A percentile compares a stretch with the other conserved stretches of the same genome.
Conservation (phyloP, 2,113 vertebrate species). For the Sialia sialis region DNA sequence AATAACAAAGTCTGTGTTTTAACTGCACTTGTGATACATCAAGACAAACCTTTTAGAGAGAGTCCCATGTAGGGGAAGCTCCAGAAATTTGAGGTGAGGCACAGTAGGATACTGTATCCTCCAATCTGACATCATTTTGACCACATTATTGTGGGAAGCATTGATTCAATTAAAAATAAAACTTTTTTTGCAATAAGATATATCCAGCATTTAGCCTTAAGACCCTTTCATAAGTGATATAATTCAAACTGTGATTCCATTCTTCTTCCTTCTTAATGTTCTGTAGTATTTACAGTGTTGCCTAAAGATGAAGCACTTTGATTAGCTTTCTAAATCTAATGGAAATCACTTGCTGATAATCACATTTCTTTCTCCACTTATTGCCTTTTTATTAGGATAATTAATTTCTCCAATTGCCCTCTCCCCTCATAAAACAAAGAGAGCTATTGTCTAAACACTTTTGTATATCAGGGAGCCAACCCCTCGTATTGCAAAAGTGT, state of each 20-base stretch:
- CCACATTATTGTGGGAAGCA: conserved; percentile 10
- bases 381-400: conserved; percentile 56
- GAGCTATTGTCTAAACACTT: neutral
- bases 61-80: neutral
- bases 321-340: conserved; percentile 47
- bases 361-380: conserved; percentile 37
- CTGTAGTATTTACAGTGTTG: conserved; percentile 48
- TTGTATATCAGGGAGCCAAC: neutral
- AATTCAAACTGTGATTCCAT: conserved; percentile 58
- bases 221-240: conserved; percentile 62
- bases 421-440: neutral
- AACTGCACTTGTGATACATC: conserved; percentile 25
- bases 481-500: neutral
- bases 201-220: conserved; percentile 76
- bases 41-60: neutral
- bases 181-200: conserved; percentile 72
- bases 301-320: conserved; percentile 63
- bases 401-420: conserved; percentile 44
- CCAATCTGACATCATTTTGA: neutral
- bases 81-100: conserved; percentile 22
- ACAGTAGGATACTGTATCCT: neutral
- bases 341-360: conserved; percentile 34
- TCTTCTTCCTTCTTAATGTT: conserved; percentile 21
- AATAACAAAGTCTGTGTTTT: conserved; percentile 49
- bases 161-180: conserved; percentile 34